Conservation (phyloP, 2,888 invertebrate species). For the Lottia gigantea region DNA sequence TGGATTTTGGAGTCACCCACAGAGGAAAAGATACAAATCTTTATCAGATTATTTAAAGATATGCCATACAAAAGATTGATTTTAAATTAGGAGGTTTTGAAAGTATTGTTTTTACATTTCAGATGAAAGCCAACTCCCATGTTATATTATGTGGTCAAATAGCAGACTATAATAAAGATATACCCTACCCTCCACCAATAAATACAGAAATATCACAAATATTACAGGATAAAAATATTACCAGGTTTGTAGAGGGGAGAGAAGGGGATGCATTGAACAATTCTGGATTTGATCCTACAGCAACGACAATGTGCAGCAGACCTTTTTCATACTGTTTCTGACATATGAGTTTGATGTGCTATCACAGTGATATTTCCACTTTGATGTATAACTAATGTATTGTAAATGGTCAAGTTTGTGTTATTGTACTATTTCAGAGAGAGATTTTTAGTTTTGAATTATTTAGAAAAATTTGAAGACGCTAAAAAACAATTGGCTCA, state of each 20-base stretch:
- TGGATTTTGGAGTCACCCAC: no score
- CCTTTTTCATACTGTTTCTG: no score
- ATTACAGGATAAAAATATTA: slow-evolving; percentile 46
- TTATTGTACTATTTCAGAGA: slow-evolving; percentile 52
- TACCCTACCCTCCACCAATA: slow-evolving; percentile 68
- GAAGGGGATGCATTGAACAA: no score
- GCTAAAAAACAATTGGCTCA: slow-evolving; percentile 53
- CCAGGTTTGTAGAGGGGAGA: no score
- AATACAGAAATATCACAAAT: slow-evolving; percentile 48
- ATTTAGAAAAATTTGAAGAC: slow-evolving; percentile 59
- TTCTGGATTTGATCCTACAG: no score
- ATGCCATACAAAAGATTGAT: no score
- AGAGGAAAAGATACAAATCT: no score
- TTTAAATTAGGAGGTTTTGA: not conserved
- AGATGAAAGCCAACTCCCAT: slow-evolving; percentile 65
- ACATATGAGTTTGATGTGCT: no score
- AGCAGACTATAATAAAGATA: slow-evolving; percentile 67
- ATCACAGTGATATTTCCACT: no score
- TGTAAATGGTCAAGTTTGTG: not conserved
- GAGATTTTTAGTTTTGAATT: slow-evolving; percentile 65
- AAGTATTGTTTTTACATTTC: slow-evolving; percentile 18
- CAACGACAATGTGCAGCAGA: no score
- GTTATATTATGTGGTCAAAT: slow-evolving; percentile 69
- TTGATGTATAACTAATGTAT: not conserved
- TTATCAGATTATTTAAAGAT: no score